A percentile compares a stretch with the other conserved stretches of the same genome.
Evolutionary conservation across 2,113 vertebrate genomes (phyloP).

Genomic region (human (Homo sapiens)): DNA sequence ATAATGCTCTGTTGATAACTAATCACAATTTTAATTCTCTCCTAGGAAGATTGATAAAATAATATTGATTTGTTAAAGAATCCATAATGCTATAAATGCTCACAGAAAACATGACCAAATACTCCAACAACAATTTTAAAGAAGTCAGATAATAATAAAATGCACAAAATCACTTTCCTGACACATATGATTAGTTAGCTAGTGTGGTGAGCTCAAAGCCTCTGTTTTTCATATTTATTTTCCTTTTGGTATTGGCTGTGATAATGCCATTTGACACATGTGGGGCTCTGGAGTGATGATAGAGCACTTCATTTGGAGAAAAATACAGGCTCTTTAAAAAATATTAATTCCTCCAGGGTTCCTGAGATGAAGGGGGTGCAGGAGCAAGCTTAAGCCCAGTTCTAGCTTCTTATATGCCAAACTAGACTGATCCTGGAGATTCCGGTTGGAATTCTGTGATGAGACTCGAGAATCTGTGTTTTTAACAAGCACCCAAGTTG

Average conservation of each 20-base stretch:
- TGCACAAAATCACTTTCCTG: constrained; percentile 34
- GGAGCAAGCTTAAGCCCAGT: neutral
- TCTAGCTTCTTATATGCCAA: neutral
- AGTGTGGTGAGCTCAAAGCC: neutral
- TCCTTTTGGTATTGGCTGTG: constrained; percentile 36
- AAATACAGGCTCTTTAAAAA: neutral
- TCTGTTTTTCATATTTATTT: constrained; percentile 29
- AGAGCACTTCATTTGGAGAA: constrained; percentile 20
- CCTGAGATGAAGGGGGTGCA: neutral
- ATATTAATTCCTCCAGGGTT: neutral
- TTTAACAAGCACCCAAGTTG: neutral
- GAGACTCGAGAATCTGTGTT: neutral
- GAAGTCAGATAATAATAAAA: constrained; percentile 44
- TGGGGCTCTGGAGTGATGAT: neutral
- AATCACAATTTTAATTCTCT: constrained; percentile 24
- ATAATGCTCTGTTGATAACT: constrained; percentile 50
- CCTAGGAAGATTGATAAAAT: constrained; percentile 32
- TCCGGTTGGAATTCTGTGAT: neutral
- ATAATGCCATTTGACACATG: constrained; percentile 26
- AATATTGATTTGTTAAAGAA: constrained; percentile 47
- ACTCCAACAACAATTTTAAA: constrained; percentile 48
- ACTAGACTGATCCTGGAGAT: neutral
- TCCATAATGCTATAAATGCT: constrained; percentile 22
- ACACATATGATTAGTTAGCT: neutral
- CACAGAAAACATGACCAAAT: constrained; percentile 44